A percentile compares a stretch with the other conserved stretches of the same genome.
These are phyloP conservation scores for Tricholaema leucomelas DNA, from an alignment of 2,113 vertebrate species.

Conservation along the genomic window DNA sequence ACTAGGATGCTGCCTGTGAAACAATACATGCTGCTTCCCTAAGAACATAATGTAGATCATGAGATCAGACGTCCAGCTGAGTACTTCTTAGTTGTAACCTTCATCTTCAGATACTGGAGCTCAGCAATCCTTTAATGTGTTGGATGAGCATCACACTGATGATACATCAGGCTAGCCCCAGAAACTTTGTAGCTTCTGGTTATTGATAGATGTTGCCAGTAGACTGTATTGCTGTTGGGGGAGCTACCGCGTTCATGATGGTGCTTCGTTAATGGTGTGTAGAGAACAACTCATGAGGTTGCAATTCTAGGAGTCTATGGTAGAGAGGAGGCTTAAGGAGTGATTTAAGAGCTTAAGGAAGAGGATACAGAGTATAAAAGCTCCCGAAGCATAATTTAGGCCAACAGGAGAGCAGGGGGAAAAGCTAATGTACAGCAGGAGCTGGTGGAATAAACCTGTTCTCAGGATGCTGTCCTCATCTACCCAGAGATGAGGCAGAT, in stretches of 20 bases:
- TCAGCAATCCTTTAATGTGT: neutral
- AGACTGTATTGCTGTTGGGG: fast-evolving
- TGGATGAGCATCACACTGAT: neutral
- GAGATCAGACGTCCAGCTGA: neutral
- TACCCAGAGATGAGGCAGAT: fast-evolving
- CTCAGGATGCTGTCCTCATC: neutral
- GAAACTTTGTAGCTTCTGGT: neutral
- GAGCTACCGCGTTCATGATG: neutral
- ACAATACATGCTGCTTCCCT: fast-evolving
- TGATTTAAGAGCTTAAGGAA: neutral
- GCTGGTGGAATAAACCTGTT: neutral
- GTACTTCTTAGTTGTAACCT: neutral
- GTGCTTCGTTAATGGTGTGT: neutral
- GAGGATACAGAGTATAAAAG: neutral
- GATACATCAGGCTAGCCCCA: neutral
- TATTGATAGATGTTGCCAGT: neutral
- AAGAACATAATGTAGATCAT: neutral
- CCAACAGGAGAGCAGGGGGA: neutral
- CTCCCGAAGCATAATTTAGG: neutral
- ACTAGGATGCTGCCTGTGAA: neutral
- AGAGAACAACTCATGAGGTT: neutral
- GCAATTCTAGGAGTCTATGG: neutral
- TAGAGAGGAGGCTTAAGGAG: neutral
- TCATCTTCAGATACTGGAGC: neutral
- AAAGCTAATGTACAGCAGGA: neutral